A percentile compares a stretch with the other conserved stretches of the same genome.
phyloP scores from a whole-genome alignment of 2,113 vertebrate genomes.

The Thymallus thymallus region DNA sequence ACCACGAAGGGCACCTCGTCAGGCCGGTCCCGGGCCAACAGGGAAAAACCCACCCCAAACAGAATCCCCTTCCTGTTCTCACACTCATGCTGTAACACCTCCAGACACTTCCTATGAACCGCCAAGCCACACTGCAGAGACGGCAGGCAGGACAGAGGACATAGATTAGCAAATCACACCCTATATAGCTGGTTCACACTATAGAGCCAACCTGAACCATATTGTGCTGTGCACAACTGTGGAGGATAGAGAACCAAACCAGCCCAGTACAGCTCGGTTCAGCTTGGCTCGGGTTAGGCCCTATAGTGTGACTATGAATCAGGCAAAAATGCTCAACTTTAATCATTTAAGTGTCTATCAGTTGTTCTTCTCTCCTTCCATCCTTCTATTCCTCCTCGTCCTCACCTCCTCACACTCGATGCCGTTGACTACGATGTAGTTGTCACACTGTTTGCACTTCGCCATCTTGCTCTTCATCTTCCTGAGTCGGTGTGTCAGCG shows the following conservation, averaged over 20 bases:
- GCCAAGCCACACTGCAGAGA: slow-evolving; percentile 80
- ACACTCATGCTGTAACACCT: slow-evolving; percentile 83
- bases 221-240: too few relatives aligned
- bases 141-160: not conserved
- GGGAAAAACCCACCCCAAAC: slow-evolving; percentile 81
- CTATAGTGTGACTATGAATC: too few relatives aligned
- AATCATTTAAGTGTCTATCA: too few relatives aligned
- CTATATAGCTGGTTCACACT: too few relatives aligned
- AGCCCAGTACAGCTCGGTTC: too few relatives aligned
- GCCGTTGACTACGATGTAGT: slow-evolving; percentile 85
- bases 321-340: too few relatives aligned
- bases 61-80: slow-evolving; percentile 77
- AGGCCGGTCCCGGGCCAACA: slow-evolving; percentile 70
- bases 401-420: slow-evolving; percentile 91
- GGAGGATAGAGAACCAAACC: too few relatives aligned
- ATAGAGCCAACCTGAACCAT: too few relatives aligned
- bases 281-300: too few relatives aligned
- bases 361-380: too few relatives aligned
- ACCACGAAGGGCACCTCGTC: slow-evolving; percentile 87
- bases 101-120: slow-evolving; percentile 91
- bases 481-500: slow-evolving; percentile 81
- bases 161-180: not conserved
- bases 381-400: too few relatives aligned
- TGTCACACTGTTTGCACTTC: slow-evolving; percentile 91
- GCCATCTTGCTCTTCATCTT: slow-evolving; percentile 83